Evolutionary conservation across 2,888 invertebrate species (phyloP), one percentile per base, ranked within the genome.

Genomic region (Ommatoiulus sabulosus): DNA sequence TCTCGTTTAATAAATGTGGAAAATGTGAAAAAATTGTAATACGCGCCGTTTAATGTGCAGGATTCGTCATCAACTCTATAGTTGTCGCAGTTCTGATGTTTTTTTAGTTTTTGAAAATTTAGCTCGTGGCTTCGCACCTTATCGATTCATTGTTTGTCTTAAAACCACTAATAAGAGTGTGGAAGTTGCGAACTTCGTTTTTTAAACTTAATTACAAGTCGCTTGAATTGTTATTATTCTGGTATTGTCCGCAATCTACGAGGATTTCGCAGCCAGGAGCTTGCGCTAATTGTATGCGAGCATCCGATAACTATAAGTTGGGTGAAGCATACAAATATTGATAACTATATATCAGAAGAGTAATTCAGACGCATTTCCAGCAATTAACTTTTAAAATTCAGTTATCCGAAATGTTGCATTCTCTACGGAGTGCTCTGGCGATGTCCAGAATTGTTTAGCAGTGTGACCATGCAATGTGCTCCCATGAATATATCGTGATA

Each of bases 161-260:
- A 12, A 72, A 72, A n/a, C 24, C 72, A 6, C 24, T 72, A 72
- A 72, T 10, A 24, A 24, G 72, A 72, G 20, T 20, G 72, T 72
- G 24, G 24, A 72, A 24, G 6, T 72, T 0, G n/a, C 24, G 8
- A 4, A 3, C 72, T 72, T 72, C 72, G 8, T 72, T 72, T 72
- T 72, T 48, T 72, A 24, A 63, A 72, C 24, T 72, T 72, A 24
- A 72, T 72, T 72, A 7, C 24, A 7, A 72, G 72, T 72, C 8
- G 24, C 10, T 24, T 24, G 24, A 72, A 72, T 72, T n/a, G 72
- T 72, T 72, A 72, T 72, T 72, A 72, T 72, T 72, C 72, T 72
- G 10, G 8, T 10, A 24, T 10, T 72, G 72, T 72, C 72, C n/a
- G 72, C 20, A 24, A 24, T 8, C 6, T 63, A 20, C 20, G 12